These are phyloP conservation scores for Simalia tracyae DNA, from an alignment of 2,797 vertebrate genomes.

Conservation along the genomic window DNA sequence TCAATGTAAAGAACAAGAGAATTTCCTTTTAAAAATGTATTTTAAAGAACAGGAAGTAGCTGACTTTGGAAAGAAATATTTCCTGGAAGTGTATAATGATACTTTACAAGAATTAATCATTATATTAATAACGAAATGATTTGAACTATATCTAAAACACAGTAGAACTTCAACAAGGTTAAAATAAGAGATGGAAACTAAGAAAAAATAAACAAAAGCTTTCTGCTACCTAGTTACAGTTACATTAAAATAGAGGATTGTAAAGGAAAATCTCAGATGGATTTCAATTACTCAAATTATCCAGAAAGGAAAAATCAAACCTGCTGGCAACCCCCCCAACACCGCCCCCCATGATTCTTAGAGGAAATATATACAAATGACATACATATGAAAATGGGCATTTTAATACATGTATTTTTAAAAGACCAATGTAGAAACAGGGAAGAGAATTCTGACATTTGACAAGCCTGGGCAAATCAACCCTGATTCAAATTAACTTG, in stretches of 20 bases:
- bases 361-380: neutral
- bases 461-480: neutral
- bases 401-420: neutral
- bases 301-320: neutral
- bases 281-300: neutral
- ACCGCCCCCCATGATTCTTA: neutral
- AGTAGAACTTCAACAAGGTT: neutral
- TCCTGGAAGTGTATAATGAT: conserved; percentile 18
- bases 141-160: neutral
- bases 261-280: neutral
- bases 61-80: conserved; percentile 46
- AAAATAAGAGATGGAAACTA: neutral
- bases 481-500: neutral
- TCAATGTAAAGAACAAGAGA: conserved; percentile 32
- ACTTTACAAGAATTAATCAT: neutral
- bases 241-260: neutral
- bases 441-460: neutral
- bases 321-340: neutral
- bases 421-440: neutral
- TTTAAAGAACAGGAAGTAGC: conserved; percentile 40
- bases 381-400: neutral
- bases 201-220: neutral
- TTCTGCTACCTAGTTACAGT: neutral
- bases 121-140: neutral
- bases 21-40: conserved; percentile 41